Percentiles rank a stretch among this genome's conserved stretches.
These are phyloP conservation scores for Lutraria lutraria DNA, from an alignment of 2,888 invertebrate species.

Conservation along the genomic window DNA sequence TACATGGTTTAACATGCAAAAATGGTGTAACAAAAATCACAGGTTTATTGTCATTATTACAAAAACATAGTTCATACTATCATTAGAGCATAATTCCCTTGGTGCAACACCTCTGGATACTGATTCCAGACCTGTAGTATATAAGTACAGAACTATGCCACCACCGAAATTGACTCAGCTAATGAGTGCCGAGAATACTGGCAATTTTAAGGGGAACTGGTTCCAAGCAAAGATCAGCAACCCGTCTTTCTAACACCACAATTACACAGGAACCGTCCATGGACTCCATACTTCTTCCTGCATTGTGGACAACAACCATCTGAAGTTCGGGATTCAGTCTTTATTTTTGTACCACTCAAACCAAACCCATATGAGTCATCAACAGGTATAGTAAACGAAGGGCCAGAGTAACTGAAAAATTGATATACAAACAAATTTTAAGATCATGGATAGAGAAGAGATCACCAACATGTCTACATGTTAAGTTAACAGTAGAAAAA, in stretches of 20 bases:
- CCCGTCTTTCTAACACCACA: constrained; percentile 69
- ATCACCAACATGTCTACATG: too few relatives aligned
- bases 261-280: constrained; percentile 65
- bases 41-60: too few relatives aligned
- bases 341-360: constrained; percentile 62
- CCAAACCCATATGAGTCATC: constrained; percentile 65
- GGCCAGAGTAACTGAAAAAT: neutral
- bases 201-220: neutral
- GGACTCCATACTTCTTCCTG: constrained; percentile 60
- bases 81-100: too few relatives aligned
- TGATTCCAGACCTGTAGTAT: neutral
- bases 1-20: too few relatives aligned
- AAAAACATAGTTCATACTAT: too few relatives aligned
- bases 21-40: too few relatives aligned
- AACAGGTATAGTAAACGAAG: constrained; percentile 27
- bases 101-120: neutral
- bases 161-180: too few relatives aligned
- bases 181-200: too few relatives aligned
- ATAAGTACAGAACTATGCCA: neutral
- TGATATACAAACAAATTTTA: neutral
- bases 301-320: constrained; percentile 63
- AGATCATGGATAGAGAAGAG: neutral
- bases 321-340: constrained; percentile 39
- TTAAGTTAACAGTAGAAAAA: too few relatives aligned
- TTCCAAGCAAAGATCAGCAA: constrained; percentile 17